Base-by-base conservation (phyloP, 2,888 invertebrate genomes). In the Brachypalpus laphriformis region DNA sequence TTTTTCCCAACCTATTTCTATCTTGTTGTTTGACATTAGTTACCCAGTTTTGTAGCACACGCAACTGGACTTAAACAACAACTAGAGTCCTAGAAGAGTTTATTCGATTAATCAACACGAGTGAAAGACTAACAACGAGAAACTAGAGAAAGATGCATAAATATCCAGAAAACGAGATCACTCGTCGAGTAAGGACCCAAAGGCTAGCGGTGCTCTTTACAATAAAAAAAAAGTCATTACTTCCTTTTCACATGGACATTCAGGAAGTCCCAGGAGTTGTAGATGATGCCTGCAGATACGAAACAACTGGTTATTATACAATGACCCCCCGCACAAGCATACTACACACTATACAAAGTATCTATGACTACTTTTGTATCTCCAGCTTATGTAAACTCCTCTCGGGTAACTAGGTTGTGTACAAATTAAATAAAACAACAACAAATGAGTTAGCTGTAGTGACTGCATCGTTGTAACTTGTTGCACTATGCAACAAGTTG, bases 171-270 rank as follows among this genome's bases (percentile, higher is more conserved):
- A 83, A 83, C 40, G 42, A 78, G 68, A 66, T 47, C 61, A 49
- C 37, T 68, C 45, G 54, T 45, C 25, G n/a, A n/a, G n/a, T n/a
- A n/a, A n/a, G n/a, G n/a, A 25, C 28, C 47, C 16, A 63, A 42
- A 65, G 74, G 40, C 47, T 20, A 63, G 11, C 7, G 56, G 14
- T 54, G 40, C 40, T 4, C 20, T 40, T 20, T 22, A 34, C 3
- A 9, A 28, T 9, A 9, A 20, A 14, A 28, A 37, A 66, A 4
- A 25, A 25, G 3, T 25, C 25, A 25, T 72, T 63, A 74, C 68
- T 83, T 83, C 68, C 82, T 78, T 78, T 72, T 83, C 56, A 22
- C 56, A 74, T 78, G 72, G 68, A 77, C 63, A 63, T 78, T 83
- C 63, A 83, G 82, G 82, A 83, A 83, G 74, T 70, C n/a, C 47